These are phyloP conservation scores for Tiliqua scincoides DNA, from an alignment of 2,113 vertebrate genomes.

Conservation along the genomic window DNA sequence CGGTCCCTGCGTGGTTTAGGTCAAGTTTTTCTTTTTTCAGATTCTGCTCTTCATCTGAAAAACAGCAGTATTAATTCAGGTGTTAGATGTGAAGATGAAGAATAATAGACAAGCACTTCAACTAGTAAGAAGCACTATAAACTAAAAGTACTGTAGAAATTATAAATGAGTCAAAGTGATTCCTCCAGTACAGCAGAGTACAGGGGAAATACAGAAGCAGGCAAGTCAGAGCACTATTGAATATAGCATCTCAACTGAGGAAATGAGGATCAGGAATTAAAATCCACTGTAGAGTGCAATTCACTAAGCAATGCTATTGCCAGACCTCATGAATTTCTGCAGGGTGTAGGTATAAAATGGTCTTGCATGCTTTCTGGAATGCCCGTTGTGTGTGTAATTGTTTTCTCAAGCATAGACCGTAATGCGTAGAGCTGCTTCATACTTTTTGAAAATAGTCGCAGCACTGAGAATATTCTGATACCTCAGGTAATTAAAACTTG, in stretches of 20 bases:
- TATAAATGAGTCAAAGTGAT: neutral
- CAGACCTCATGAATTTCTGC: neutral
- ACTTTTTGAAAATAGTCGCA: conserved; percentile 66
- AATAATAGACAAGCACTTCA: neutral
- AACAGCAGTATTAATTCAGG: neutral
- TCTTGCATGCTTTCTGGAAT: neutral
- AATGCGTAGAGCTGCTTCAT: conserved; percentile 73
- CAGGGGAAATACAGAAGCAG: neutral
- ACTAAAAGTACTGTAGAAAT: neutral
- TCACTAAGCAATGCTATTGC: neutral
- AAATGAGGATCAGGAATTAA: neutral
- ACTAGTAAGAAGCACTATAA: neutral
- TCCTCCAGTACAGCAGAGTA: neutral
- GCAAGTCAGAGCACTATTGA: neutral
- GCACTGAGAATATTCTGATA: conserved; percentile 52
- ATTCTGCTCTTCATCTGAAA: neutral
- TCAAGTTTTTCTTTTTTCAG: neutral
- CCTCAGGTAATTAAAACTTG: neutral
- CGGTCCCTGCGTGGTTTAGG: neutral
- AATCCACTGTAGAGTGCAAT: neutral
- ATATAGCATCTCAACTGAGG: neutral
- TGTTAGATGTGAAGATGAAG: neutral
- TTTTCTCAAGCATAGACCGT: conserved; percentile 60
- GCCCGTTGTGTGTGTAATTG: conserved; percentile 30
- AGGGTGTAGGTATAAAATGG: neutral